These are phyloP conservation scores for Austrolebias charrua DNA, from an alignment of 2,797 vertebrate species.

Conservation along the genomic window DNA sequence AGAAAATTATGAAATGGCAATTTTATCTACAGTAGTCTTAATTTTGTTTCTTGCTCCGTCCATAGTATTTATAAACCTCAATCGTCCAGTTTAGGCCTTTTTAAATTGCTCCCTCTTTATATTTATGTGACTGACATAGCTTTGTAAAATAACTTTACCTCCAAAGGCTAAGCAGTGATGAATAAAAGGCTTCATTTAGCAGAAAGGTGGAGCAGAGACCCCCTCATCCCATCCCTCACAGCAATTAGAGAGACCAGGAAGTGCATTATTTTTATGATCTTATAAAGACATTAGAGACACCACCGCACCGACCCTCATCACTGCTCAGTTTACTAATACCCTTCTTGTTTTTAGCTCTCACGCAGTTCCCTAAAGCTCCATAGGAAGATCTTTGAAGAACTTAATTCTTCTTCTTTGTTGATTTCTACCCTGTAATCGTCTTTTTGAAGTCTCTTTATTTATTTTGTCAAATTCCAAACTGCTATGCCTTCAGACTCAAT, in stretches of 20 bases:
- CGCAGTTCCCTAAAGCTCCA: constrained; percentile 28
- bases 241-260: constrained; percentile 67
- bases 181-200: constrained; percentile 54
- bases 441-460: constrained; percentile 24
- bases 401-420: constrained; percentile 1
- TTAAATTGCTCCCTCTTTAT: constrained; percentile 3
- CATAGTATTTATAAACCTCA: constrained; percentile 12
- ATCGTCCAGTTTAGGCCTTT: constrained; percentile 12
- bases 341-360: constrained; percentile 29
- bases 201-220: constrained; percentile 44
- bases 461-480: constrained; percentile 38
- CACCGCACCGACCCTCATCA: constrained; percentile 32
- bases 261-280: constrained; percentile 60
- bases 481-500: constrained; percentile 38
- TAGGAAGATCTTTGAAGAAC: constrained; percentile 23
- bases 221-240: constrained; percentile 33
- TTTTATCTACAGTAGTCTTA: too few relatives aligned
- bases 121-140: constrained; percentile 37
- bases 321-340: constrained; percentile 28
- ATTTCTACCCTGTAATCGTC: not conserved
- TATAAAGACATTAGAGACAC: constrained; percentile 66
- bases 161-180: constrained; percentile 34
- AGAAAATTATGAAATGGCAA: too few relatives aligned
- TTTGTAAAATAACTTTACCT: constrained; percentile 18
- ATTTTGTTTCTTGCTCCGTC: not conserved